Evolutionary conservation across 2,797 vertebrate species (phyloP), one percentile per base, ranked within the genome.

Genomic region (Trachops cirrhosus): DNA sequence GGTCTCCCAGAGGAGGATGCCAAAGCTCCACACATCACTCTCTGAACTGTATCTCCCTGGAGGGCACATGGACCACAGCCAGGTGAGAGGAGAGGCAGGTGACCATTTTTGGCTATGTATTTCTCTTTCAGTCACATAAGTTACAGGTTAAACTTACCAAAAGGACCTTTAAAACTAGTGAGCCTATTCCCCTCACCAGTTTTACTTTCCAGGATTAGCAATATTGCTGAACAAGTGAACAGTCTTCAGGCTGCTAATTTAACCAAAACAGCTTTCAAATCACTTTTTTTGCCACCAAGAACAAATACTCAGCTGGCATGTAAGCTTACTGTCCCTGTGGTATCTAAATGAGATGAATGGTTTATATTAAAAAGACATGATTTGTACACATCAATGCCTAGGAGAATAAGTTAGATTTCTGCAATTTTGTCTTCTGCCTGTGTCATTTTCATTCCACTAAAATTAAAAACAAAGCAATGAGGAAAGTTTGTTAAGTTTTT

Each of bases 1-100:
- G 5, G 99, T 99, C 97, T 99, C 99, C 99, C 99, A 99, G 48
- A 99, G 98, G 67, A 99, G 99, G 92, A 99, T 99, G 46, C 99
- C 99, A 48, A 99, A 99, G 94, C 99, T 99, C 99, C 99, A 99
- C 41, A 99, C 98, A 2, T 99, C 99, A 86, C 99, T 99, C 97
- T 99, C 99, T 29, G 99, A 99, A 94, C 99, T 99, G 97, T 99
- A 99, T 98, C 99, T 99, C 73, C 99, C 99, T 99, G 98, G 21
- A 73, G 86, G 73, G 70, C 32, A 67, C 94, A 64, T 24, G 89
- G 41, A 73, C 22, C 77, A 92, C 3, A 57, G 5, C 2, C 44
- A 62, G 19, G 21, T 52, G 24, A 92, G 3, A 21, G 24, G 12
- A 78, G 16, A 70, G 12, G 37, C 0, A 0, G 80, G 15, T 3